Base-by-base conservation (phyloP, 2,113 vertebrate genomes). In the Hemiprocne comata region DNA sequence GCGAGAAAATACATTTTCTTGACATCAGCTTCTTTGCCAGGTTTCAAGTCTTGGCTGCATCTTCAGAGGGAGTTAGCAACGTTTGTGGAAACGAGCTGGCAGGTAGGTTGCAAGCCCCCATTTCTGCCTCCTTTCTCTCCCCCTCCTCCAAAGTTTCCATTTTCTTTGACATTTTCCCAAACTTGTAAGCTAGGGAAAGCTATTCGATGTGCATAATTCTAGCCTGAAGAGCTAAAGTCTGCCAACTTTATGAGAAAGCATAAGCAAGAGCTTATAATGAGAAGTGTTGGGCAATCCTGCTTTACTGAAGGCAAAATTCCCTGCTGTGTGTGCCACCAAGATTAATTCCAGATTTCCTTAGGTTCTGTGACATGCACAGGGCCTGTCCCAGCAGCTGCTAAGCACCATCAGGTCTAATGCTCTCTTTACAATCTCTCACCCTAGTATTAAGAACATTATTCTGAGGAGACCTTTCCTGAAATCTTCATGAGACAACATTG, bases 301-400 rank as follows among this genome's bases (percentile, higher is more conserved):
- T 81, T 90, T 81, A 75, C 70, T 62, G 62, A 85, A 85, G 70
- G 77, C 57, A 58, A 90, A 95, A 87, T 85, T 54, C 80, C 93
- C 94, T 0, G 0, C 75, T 46, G 74, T 0, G 77, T 31, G 74
- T 70, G 77, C 81, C 89, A 93, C 91, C 70, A 82, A 93, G 94
- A 96, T 95, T 89, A 94, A 85, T 94, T 95, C 91, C 94, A 97
- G 94, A 87, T 94, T 93, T 92, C 71, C 81, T 84, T 70, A 65
- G 53, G 71, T 94, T 85, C 86, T 95, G 84, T 73, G 84, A 82
- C 84, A 76, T 14, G 54, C 50, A 76, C 19, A 69, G 31, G 61
- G 73, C 19, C 60, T 75, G 62, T n/a, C 69, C 70, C 57, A 94
- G 91, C 46, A 72, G 77, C 58, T 82, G 73, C 73, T 44, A 60